Evolutionary conservation across 1,140 invertebrate genomes (phyloP).

Genomic region (Cydia splendana): DNA sequence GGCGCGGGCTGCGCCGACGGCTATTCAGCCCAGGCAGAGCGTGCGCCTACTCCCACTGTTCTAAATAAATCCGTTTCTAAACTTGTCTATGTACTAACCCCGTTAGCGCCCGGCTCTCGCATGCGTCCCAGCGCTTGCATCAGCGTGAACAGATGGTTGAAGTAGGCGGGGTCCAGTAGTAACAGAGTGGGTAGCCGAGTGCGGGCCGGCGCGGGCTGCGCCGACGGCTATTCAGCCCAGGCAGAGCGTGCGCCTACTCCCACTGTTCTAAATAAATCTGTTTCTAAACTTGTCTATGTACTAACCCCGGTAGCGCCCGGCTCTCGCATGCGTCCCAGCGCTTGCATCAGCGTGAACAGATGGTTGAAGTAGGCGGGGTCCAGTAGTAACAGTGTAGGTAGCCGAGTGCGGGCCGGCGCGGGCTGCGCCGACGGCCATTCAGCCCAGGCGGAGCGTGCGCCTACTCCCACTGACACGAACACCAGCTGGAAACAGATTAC

Average conservation of each 20-base stretch:
- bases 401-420: constrained; percentile 88
- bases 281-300: constrained; percentile 15
- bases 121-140: constrained; percentile 94
- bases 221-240: constrained; percentile 86
- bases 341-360: constrained; percentile 93
- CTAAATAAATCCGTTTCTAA: too few species aligned
- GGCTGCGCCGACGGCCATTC: constrained; percentile 89
- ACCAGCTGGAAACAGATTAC: constrained; percentile 83
- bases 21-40: too few species aligned
- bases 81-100: constrained; percentile 71
- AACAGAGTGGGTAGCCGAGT: constrained; percentile 92
- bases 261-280: constrained; percentile 59
- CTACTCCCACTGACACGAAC: constrained; percentile 92
- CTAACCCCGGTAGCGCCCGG: constrained; percentile 84
- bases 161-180: constrained; percentile 91
- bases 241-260: constrained; percentile 89
- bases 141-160: constrained; percentile 93
- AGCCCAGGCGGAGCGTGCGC: constrained; percentile 85
- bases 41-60: too few species aligned
- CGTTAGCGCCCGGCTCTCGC: constrained; percentile 86
- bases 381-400: constrained; percentile 92
- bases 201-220: constrained; percentile 88
- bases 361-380: constrained; percentile 94
- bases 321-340: constrained; percentile 90
- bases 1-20: too few species aligned